Conservation (phyloP, 1,140 invertebrate genomes). For the Lordiphosa mommai region DNA sequence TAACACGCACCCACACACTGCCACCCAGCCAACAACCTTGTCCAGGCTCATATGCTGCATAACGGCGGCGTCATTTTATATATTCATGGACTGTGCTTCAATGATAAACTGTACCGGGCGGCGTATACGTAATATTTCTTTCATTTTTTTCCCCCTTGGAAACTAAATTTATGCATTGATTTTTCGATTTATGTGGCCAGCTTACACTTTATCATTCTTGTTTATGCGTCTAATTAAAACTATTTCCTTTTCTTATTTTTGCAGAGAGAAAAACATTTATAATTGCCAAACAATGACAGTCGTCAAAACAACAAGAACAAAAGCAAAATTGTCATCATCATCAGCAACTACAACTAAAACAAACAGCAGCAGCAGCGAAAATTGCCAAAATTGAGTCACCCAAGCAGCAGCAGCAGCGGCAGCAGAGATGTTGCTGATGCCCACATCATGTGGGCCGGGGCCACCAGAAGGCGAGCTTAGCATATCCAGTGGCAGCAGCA, state of each 20-base stretch:
- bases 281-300: slow-evolving; percentile 70
- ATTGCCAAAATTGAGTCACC: slow-evolving; percentile 32
- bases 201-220: too few relatives aligned
- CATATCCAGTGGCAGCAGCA: slow-evolving; percentile 19
- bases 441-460: slow-evolving; percentile 76
- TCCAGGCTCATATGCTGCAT: background rate
- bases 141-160: background rate
- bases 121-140: slow-evolving; percentile 69
- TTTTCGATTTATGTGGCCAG: slow-evolving; percentile 35
- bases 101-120: slow-evolving; percentile 45
- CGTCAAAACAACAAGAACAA: slow-evolving; percentile 26
- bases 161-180: slow-evolving; percentile 66
- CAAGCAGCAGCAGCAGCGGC: slow-evolving; percentile 12
- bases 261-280: slow-evolving; percentile 40
- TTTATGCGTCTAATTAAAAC: slow-evolving; percentile 2
- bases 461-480: slow-evolving; percentile 53
- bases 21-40: background rate
- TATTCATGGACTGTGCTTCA: slow-evolving; percentile 29
- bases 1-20: slow-evolving; percentile 29
- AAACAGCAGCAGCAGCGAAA: slow-evolving; percentile 20
- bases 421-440: slow-evolving; percentile 66
- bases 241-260: background rate
- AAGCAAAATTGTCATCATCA: slow-evolving; percentile 34
- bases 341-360: slow-evolving; percentile 17
- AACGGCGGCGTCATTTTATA: slow-evolving; percentile 2